These are phyloP conservation scores for Drosophila antonietae DNA, from an alignment of 2,888 invertebrate genomes.

Conservation along the genomic window DNA sequence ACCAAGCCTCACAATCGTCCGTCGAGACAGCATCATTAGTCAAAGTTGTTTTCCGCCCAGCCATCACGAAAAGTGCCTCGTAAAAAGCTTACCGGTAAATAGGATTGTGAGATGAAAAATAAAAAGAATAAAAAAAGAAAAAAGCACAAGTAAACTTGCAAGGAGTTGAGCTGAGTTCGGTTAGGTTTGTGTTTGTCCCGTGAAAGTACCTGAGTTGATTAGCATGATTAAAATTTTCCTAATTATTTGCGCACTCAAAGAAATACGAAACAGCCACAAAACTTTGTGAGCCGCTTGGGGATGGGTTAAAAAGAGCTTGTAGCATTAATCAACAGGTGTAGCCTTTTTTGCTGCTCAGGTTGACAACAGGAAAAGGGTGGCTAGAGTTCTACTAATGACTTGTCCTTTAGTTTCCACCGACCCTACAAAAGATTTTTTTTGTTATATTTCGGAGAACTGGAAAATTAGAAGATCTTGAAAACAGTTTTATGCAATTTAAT, in stretches of 20 bases:
- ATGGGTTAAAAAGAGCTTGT: slow-evolving; percentile 12
- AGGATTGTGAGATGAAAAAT: slow-evolving; percentile 19
- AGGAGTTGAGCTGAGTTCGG: background rate
- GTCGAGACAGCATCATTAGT: slow-evolving; percentile 62
- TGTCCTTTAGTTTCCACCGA: background rate
- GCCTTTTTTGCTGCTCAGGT: slow-evolving; percentile 23
- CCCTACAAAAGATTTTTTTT: background rate
- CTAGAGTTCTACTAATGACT: slow-evolving; percentile 9
- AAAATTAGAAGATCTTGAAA: background rate
- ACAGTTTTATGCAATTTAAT: background rate
- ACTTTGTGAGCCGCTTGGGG: slow-evolving; percentile 9
- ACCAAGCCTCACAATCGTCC: slow-evolving; percentile 20
- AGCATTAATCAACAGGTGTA: slow-evolving; percentile 53
- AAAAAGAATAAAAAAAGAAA: background rate
- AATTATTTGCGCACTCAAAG: slow-evolving; percentile 56
- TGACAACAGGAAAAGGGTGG: slow-evolving; percentile 5
- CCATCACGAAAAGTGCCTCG: slow-evolving; percentile 31
- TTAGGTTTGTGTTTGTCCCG: background rate
- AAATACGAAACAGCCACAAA: slow-evolving; percentile 26
- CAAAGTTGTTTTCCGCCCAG: slow-evolving; percentile 50
- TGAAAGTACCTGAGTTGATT: slow-evolving; percentile 48
- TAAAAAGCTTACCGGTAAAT: slow-evolving; percentile 46
- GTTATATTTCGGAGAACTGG: background rate
- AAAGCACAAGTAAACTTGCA: background rate
- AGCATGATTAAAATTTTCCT: slow-evolving; percentile 62